Conservation (phyloP, 2,797 vertebrate genomes). For the Vespertilio murinus region DNA sequence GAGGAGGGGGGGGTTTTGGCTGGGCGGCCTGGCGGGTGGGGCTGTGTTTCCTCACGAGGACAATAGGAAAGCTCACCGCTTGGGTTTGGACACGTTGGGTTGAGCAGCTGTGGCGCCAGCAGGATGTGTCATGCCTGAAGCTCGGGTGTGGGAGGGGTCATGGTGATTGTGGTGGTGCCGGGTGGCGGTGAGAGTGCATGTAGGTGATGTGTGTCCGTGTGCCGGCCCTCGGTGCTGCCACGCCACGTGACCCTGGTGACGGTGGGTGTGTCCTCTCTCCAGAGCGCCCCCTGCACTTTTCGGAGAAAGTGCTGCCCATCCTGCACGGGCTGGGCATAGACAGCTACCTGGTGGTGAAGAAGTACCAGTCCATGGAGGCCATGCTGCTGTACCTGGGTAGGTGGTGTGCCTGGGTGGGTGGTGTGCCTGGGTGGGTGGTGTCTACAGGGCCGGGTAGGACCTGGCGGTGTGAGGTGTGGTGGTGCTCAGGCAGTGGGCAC, state of each 20-base stretch:
- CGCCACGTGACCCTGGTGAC: background rate
- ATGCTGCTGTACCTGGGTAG: slow-evolving; percentile 93
- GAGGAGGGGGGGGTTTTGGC: background rate
- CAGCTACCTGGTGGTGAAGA: slow-evolving; percentile 93
- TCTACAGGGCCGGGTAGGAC: background rate
- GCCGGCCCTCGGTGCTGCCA: background rate
- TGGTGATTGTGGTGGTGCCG: rapidly evolving
- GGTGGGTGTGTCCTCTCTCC: slow-evolving; percentile 14
- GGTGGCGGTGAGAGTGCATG: background rate
- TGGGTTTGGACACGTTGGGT: background rate
- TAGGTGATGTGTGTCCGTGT: background rate
- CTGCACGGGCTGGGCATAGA: slow-evolving; percentile 90
- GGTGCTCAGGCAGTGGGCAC: background rate
- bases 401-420: slow-evolving; percentile 51
- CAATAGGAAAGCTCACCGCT: background rate
- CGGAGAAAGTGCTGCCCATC: slow-evolving; percentile 93
- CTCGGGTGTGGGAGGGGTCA: background rate
- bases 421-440: slow-evolving; percentile 86
- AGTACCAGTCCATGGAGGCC: slow-evolving; percentile 90
- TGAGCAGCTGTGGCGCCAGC: background rate
- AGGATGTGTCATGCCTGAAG: background rate
- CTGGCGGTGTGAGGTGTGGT: background rate
- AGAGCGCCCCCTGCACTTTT: slow-evolving; percentile 95
- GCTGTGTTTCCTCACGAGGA: background rate
- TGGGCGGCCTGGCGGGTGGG: background rate